Evolutionary conservation across 2,797 vertebrate species (phyloP).

Genomic region (Adrianichthys oophorus): DNA sequence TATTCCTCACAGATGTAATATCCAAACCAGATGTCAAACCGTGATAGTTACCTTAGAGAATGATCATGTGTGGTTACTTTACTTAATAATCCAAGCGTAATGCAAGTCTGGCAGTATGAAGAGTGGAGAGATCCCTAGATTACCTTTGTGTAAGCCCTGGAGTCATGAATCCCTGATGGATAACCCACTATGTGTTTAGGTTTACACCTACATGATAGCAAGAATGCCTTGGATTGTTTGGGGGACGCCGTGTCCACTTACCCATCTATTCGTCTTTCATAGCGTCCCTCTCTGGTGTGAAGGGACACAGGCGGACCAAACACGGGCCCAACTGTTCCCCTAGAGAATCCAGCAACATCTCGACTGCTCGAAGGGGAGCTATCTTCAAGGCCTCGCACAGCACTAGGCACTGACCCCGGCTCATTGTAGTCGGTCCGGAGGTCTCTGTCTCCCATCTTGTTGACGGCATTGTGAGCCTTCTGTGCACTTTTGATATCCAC

Average conservation of each 20-base stretch:
- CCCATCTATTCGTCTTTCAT: constrained; percentile 99
- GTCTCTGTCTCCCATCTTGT: constrained; percentile 99
- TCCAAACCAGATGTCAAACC: constrained; percentile 80
- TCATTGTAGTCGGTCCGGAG: constrained; percentile 99
- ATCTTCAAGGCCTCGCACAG: constrained; percentile 98
- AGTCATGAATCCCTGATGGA: constrained; percentile 76
- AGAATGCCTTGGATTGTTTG: constrained; percentile 88
- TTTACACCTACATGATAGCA: constrained; percentile 76
- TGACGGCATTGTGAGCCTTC: constrained; percentile 99
- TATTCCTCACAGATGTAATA: constrained; percentile 80
- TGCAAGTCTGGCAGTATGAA: constrained; percentile 75
- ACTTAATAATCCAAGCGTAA: constrained; percentile 73
- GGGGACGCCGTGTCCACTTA: constrained; percentile 98
- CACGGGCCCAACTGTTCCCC: constrained; percentile 94
- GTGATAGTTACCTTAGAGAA: constrained; percentile 78
- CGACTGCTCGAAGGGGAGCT: constrained; percentile 97
- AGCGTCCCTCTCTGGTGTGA: constrained; percentile 99
- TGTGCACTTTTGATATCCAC: constrained; percentile 99
- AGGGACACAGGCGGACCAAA: constrained; percentile 96
- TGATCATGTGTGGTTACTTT: constrained; percentile 70
- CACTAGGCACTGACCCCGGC: constrained; percentile 97
- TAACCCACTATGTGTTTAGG: constrained; percentile 87
- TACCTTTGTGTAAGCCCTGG: constrained; percentile 73
- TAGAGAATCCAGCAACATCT: constrained; percentile 99
- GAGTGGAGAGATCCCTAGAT: constrained; percentile 79